Evolutionary conservation across 2,888 invertebrate species (phyloP).

Genomic region (Erannis defoliaria): DNA sequence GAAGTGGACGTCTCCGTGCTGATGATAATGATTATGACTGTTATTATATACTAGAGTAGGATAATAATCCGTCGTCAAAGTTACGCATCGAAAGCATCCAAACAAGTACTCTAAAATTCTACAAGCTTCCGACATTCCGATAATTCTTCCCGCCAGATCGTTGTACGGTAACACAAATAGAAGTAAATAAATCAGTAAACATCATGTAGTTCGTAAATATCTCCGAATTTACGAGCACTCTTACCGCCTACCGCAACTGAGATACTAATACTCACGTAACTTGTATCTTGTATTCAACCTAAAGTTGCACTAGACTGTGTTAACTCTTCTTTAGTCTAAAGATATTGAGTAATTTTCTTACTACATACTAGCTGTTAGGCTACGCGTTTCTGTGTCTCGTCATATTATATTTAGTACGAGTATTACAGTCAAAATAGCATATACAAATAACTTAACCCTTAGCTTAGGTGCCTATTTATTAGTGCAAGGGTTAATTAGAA

Average conservation of each 20-base stretch:
- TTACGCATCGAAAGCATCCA: neutral
- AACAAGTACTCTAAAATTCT: slow-evolving; percentile 1
- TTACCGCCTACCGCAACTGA: slow-evolving; percentile 37
- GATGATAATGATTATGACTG: too few species aligned
- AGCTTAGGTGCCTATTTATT: too few species aligned
- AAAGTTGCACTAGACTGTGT: slow-evolving; percentile 5
- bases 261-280: slow-evolving; percentile 10
- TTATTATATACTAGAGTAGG: too few species aligned
- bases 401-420: too few species aligned
- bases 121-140: slow-evolving; percentile 24
- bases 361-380: too few species aligned
- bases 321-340: neutral
- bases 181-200: slow-evolving; percentile 39
- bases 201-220: slow-evolving; percentile 36
- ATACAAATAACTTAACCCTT: too few species aligned
- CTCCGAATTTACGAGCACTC: slow-evolving; percentile 34
- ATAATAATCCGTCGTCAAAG: too few species aligned
- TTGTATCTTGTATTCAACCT: slow-evolving; percentile 21
- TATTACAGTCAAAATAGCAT: too few species aligned
- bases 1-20: too few species aligned
- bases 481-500: too few species aligned
- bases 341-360: too few species aligned
- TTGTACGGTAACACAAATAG: slow-evolving; percentile 36
- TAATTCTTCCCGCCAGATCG: slow-evolving; percentile 21
- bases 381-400: slow-evolving; percentile 3